phyloP scores from a whole-genome alignment of 2,113 vertebrate species.

The Salminus brasiliensis region DNA sequence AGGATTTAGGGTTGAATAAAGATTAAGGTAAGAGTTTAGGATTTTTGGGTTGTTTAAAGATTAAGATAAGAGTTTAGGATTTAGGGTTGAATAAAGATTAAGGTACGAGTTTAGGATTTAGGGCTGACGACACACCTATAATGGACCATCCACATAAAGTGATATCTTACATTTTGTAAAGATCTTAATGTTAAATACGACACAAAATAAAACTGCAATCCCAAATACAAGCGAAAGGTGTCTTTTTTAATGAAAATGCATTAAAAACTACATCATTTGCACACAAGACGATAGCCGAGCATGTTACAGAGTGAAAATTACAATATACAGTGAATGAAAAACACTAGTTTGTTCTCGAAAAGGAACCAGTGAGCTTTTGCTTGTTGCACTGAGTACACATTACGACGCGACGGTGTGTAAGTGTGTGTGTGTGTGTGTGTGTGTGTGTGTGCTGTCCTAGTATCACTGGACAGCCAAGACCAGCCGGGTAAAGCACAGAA shows the following conservation, averaged over 20 bases:
- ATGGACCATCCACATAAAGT: no score
- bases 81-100: no score
- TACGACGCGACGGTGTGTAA: not conserved
- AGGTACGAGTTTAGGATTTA: no score
- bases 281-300: slow-evolving; percentile 72
- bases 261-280: slow-evolving; percentile 80
- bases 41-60: no score
- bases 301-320: slow-evolving; percentile 71
- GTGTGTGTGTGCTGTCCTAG: not conserved
- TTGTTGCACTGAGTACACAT: slow-evolving; percentile 59
- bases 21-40: no score
- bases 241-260: slow-evolving; percentile 81
- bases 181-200: not conserved
- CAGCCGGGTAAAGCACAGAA: not conserved
- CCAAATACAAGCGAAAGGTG: slow-evolving; percentile 52
- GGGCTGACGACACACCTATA: no score
- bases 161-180: no score
- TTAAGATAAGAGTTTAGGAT: no score
- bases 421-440: not conserved
- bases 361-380: slow-evolving; percentile 69
- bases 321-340: slow-evolving; percentile 72
- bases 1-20: no score
- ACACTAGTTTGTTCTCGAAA: slow-evolving; percentile 63
- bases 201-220: slow-evolving; percentile 6
- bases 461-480: not conserved